Evolutionary conservation across 2,797 vertebrate genomes (phyloP).

Genomic region (Heliangelus exortis): DNA sequence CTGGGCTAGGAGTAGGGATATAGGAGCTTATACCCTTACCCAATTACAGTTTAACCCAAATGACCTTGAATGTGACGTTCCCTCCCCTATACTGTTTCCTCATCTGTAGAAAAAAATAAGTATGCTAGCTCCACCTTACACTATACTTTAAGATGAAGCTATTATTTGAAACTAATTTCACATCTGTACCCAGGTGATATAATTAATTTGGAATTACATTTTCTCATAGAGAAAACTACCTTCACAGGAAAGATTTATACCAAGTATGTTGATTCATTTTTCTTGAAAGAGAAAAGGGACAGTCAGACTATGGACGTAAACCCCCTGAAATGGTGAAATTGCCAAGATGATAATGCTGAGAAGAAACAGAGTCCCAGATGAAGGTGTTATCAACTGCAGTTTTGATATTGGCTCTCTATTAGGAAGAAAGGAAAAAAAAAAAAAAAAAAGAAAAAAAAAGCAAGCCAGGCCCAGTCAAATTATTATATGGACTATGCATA

Average conservation of each 20-base stretch:
- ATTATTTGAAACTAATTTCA: background rate
- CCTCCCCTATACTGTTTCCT: background rate
- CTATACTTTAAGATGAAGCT: background rate
- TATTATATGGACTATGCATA: background rate
- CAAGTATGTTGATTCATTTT: background rate
- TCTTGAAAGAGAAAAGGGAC: background rate
- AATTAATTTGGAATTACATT: background rate
- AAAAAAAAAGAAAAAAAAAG: background rate
- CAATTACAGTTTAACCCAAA: background rate
- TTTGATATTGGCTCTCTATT: background rate
- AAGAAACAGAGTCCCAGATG: background rate
- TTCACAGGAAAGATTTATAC: background rate
- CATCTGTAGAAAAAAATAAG: conserved; percentile 10
- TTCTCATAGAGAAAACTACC: background rate
- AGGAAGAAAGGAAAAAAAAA: background rate
- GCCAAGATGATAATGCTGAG: background rate
- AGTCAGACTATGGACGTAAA: background rate
- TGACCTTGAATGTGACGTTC: background rate
- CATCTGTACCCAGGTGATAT: background rate
- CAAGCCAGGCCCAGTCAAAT: too few relatives aligned
- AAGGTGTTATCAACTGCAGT: background rate
- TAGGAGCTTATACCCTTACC: background rate
- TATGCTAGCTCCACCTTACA: background rate
- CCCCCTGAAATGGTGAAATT: background rate
- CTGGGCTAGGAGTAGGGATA: background rate